These are phyloP conservation scores for Nowickia ferox DNA, from an alignment of 2,888 invertebrate species.

Conservation along the genomic window DNA sequence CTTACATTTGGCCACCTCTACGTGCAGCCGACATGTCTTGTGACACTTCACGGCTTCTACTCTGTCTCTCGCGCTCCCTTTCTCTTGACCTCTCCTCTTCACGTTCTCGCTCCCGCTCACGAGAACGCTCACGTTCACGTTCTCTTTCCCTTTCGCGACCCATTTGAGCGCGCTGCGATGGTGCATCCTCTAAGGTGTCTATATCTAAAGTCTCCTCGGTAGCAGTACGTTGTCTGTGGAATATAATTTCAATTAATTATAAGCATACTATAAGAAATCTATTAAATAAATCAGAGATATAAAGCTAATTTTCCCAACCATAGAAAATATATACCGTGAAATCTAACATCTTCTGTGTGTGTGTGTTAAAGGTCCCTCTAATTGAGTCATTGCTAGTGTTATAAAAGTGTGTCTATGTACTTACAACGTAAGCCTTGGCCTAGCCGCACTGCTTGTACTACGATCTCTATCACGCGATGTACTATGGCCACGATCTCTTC, in stretches of 20 bases:
- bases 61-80: slow-evolving; percentile 72
- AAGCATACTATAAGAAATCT: no score
- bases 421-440: slow-evolving; percentile 76
- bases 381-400: neutral
- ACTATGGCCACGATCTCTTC: slow-evolving; percentile 72
- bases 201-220: slow-evolving; percentile 80
- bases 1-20: slow-evolving; percentile 78
- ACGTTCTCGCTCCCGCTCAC: slow-evolving; percentile 67
- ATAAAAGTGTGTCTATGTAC: slow-evolving; percentile 44
- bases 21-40: slow-evolving; percentile 70
- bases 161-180: slow-evolving; percentile 69
- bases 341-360: no score
- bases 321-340: no score
- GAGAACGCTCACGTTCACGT: slow-evolving; percentile 68
- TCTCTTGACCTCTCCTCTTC: slow-evolving; percentile 69
- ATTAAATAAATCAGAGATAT: no score
- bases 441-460: slow-evolving; percentile 76
- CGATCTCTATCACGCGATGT: slow-evolving; percentile 73
- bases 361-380: neutral
- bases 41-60: slow-evolving; percentile 76
- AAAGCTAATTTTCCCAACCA: no score
- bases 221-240: slow-evolving; percentile 77
- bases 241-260: neutral
- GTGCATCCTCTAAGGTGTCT: slow-evolving; percentile 74
- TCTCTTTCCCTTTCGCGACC: slow-evolving; percentile 66